These are phyloP conservation scores for Drosophila triauraria DNA, from an alignment of 1,140 invertebrate species.

Conservation along the genomic window DNA sequence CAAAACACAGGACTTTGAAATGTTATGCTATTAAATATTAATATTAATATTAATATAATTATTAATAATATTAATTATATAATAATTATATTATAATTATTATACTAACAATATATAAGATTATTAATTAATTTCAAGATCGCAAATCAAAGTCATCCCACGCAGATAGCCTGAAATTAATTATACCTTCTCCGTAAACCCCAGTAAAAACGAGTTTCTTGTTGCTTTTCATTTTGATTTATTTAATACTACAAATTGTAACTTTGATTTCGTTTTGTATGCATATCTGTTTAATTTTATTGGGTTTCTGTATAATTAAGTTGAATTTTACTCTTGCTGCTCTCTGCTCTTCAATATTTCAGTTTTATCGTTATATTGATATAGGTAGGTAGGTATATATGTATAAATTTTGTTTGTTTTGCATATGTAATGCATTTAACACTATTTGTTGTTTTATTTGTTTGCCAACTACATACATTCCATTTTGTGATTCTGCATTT, in stretches of 20 bases:
- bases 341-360: slow-evolving; percentile 11
- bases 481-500: slow-evolving; percentile 52
- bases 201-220: not conserved
- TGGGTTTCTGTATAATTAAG: slow-evolving; percentile 18
- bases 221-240: slow-evolving; percentile 44
- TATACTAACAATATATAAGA: too few relatives aligned
- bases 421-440: slow-evolving; percentile 40
- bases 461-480: slow-evolving; percentile 47
- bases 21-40: too few relatives aligned
- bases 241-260: slow-evolving; percentile 55
- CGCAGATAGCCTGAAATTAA: not conserved
- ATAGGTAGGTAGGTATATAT: slow-evolving; percentile 50
- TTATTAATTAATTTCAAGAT: too few relatives aligned
- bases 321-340: slow-evolving; percentile 11
- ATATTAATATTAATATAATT: too few relatives aligned
- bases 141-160: too few relatives aligned
- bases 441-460: slow-evolving; percentile 41
- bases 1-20: too few relatives aligned
- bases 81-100: too few relatives aligned
- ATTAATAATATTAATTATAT: too few relatives aligned
- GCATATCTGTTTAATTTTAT: slow-evolving; percentile 35
- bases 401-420: slow-evolving; percentile 34
- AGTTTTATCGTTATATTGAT: slow-evolving; percentile 53
- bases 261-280: slow-evolving; percentile 51
- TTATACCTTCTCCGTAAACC: not conserved